These are phyloP conservation scores for Urocolius indicus DNA, from an alignment of 2,113 vertebrate genomes.

Conservation along the genomic window DNA sequence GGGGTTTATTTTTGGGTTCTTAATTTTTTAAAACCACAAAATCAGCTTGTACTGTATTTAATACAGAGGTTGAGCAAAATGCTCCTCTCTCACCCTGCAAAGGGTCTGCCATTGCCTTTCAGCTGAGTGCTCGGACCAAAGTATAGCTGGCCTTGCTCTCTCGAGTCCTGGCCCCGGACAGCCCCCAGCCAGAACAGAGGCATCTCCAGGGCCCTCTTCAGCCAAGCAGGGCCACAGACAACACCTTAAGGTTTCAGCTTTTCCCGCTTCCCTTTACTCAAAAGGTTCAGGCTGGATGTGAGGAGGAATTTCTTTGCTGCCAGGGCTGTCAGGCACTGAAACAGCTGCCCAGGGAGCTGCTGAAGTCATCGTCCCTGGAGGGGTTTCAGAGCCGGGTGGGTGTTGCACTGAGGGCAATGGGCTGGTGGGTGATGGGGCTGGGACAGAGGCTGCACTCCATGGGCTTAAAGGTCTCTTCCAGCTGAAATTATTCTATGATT, in stretches of 20 bases:
- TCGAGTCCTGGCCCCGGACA: not conserved
- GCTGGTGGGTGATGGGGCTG: too few species aligned
- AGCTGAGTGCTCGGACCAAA: rapidly evolving
- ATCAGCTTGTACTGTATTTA: not conserved
- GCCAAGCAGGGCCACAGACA: not conserved
- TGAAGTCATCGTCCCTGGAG: too few species aligned
- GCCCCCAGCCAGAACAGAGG: not conserved
- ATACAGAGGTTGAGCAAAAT: not conserved
- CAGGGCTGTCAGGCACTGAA: too few species aligned
- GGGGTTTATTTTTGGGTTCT: not conserved
- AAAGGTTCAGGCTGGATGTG: too few species aligned
- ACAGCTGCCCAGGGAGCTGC: too few species aligned
- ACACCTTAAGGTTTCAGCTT: not conserved
- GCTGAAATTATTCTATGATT: too few species aligned
- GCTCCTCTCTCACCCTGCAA: rapidly evolving
- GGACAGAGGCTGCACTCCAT: too few species aligned
- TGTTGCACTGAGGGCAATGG: too few species aligned
- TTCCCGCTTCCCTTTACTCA: not conserved
- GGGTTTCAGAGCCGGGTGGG: too few species aligned
- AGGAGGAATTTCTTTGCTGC: too few species aligned
- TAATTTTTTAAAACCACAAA: not conserved
- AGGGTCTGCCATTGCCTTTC: not conserved
- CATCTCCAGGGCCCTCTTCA: not conserved
- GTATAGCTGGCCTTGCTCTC: rapidly evolving
- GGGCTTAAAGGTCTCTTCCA: too few species aligned